Percentiles rank a stretch among this genome's conserved stretches.
These are phyloP conservation scores for Echeneis naucrates DNA, from an alignment of 2,797 vertebrate species.

Conservation along the genomic window DNA sequence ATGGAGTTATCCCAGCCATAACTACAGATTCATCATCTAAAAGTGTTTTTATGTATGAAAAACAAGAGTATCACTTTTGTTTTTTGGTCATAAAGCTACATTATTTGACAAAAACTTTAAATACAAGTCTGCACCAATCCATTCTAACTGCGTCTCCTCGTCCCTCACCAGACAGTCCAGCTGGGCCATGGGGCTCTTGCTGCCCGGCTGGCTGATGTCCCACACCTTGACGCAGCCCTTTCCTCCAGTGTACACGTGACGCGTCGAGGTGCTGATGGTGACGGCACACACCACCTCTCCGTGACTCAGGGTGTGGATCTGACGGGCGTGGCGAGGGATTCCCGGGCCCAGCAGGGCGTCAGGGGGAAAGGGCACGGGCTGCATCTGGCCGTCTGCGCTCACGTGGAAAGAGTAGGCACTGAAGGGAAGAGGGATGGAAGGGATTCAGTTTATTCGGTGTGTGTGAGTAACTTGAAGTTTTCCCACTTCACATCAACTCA, in stretches of 20 bases:
- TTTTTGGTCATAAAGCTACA: conserved; percentile 35
- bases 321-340: conserved; percentile 89
- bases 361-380: conserved; percentile 90
- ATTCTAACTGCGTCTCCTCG: background rate
- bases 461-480: too few species aligned
- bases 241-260: conserved; percentile 80
- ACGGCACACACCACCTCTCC: conserved; percentile 90
- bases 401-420: conserved; percentile 93
- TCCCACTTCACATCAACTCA: too few species aligned
- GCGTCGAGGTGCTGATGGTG: conserved; percentile 89
- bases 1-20: conserved; percentile 18
- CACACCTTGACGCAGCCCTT: conserved; percentile 86
- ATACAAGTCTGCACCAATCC: conserved; percentile 9
- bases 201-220: conserved; percentile 88
- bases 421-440: background rate
- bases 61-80: conserved; percentile 28
- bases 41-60: conserved; percentile 20
- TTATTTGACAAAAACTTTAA: conserved; percentile 31
- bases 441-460: too few species aligned
- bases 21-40: conserved; percentile 52
- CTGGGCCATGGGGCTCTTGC: conserved; percentile 89
- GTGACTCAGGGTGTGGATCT: conserved; percentile 89
- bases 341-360: conserved; percentile 89
- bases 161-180: conserved; percentile 85
- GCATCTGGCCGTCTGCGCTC: conserved; percentile 92